Evolutionary conservation across 2,888 invertebrate genomes (phyloP).

Genomic region (Rhamphomyia laevipes): DNA sequence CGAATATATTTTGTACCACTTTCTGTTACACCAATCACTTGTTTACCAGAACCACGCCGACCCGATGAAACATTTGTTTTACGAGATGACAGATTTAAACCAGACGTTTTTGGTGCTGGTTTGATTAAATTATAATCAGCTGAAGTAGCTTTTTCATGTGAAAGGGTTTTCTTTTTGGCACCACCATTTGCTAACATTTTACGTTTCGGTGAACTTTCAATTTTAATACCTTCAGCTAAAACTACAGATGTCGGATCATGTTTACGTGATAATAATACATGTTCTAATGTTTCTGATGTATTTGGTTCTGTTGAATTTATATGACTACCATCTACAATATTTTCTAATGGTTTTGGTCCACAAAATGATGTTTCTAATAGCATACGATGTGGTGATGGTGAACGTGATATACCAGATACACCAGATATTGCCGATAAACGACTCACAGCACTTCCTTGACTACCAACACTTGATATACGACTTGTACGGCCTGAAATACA

Average conservation of each 20-base stretch:
- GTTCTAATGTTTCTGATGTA: constrained; percentile 44
- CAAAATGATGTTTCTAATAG: constrained; percentile 83
- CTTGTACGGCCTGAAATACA: constrained; percentile 70
- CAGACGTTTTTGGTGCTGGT: constrained; percentile 9
- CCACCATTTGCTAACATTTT: constrained; percentile 25
- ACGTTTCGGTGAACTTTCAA: constrained; percentile 33
- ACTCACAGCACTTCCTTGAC: constrained; percentile 56
- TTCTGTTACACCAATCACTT: constrained; percentile 32
- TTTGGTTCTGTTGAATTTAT: constrained; percentile 40
- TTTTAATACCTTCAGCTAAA: constrained; percentile 49
- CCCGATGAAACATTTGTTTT: constrained; percentile 17
- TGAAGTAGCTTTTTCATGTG: constrained; percentile 5
- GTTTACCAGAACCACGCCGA: constrained; percentile 8
- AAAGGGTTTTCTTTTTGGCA: constrained; percentile 14
- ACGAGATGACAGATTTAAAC: constrained; percentile 9
- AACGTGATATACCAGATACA: constrained; percentile 47
- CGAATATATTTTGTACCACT: constrained; percentile 46
- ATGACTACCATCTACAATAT: constrained; percentile 41
- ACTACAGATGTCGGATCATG: constrained; percentile 53
- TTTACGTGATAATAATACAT: constrained; percentile 46
- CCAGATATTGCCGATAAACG: constrained; percentile 45
- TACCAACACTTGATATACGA: constrained; percentile 69
- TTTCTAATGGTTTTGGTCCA: constrained; percentile 61
- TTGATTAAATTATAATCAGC: constrained; percentile 9
- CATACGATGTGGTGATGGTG: constrained; percentile 85